Evolutionary conservation across 35 echinoderm and acorn worm genomes (phyloP), one percentile per base, ranked within the genome.

Genomic region (Apostichopus parvimensis): DNA sequence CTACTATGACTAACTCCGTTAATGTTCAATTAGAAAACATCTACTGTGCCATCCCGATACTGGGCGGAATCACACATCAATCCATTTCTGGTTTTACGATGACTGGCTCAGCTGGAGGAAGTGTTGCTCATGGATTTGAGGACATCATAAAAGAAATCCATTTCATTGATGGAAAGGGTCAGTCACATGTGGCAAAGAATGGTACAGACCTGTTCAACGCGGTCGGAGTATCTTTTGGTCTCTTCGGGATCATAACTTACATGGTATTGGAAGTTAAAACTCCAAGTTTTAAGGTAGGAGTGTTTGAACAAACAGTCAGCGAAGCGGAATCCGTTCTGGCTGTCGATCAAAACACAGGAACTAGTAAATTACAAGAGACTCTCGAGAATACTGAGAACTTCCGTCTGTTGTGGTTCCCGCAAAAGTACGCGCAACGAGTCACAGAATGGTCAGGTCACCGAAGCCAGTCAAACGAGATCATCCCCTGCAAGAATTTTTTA

Each of bases 211-310:
- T 25, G 24, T 25, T 25, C 24, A 25, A 25, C 24, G 24, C 24
- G 24, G 24, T 25, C 24, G 24, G 24, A 25, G 24, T 25, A 25
- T 6, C 57, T 62, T 25, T 17, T 88, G 17, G 57, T 25, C 11
- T 17, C 70, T n/a, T 22, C 57, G 8, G 24, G 24, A 25, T 25
- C 24, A 25, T 25, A 25, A 25, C 24, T 25, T 25, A 25, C 24
- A 25, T 25, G 24, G 24, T 25, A 25, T 25, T 25, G 24, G 24
- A 25, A 25, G 24, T 25, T 25, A 25, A 25, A 25, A 62, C 57
- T 6, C 86, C 86, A 71, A 71, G 57, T 23, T 88, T 66, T 52
- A 71, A 88, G 7, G 86, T 88, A 7, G 53, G 70, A 17, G 86
- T 57, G 9, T 65, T n/a, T 22, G 86, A 88, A 22, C 57, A 66